Evolutionary conservation across 1,140 invertebrate species (phyloP), one percentile per base, ranked within the genome.

Genomic region (Diorhabda elongata): DNA sequence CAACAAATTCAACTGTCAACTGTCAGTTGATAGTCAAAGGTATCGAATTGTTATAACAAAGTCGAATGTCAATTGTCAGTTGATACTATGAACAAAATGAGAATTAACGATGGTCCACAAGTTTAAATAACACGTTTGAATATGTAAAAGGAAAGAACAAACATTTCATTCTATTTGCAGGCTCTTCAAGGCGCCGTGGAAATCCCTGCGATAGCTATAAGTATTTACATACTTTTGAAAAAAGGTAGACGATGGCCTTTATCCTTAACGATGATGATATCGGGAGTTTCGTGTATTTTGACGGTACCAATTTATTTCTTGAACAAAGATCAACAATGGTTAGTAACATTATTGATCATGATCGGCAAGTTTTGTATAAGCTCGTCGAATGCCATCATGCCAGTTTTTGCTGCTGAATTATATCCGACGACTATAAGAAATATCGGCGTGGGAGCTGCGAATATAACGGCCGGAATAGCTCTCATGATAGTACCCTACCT

Each of bases 361-460:
- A 70, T 78, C 62, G 84, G 82, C 44, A 90, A 90, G 80, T 90
- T 91, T 73, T 86, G 88, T 3, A 88, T 90, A 43, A 87, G 87
- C 52, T 85, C 87, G 2, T 87, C 88, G 2, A 91, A 91, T 74
- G 89, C 89, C 71, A 87, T 91, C 67, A 83, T 91, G 81, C 89
- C 89, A 0, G 89, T 91, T 6, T 91, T 87, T 73, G 91, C 89
- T 2, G 89, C 89, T 2, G 90, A 91, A 79, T 78, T 91, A 3
- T 91, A 90, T 81, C 90, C 90, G 2, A 91, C 90, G 2, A 83
- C 88, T 58, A 87, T 91, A 71, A 84, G 90, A 65, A 91, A 91
- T 76, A 82, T 91, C 57, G 90, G 90, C 6, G 89, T 91, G 5
- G 90, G 90, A 2, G 87, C 87, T 2, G 89, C 87, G 74, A 90